Evolutionary conservation across 1,140 invertebrate species (phyloP), one percentile per base, ranked within the genome.

Genomic region (Polypedilum vanderplanki): DNA sequence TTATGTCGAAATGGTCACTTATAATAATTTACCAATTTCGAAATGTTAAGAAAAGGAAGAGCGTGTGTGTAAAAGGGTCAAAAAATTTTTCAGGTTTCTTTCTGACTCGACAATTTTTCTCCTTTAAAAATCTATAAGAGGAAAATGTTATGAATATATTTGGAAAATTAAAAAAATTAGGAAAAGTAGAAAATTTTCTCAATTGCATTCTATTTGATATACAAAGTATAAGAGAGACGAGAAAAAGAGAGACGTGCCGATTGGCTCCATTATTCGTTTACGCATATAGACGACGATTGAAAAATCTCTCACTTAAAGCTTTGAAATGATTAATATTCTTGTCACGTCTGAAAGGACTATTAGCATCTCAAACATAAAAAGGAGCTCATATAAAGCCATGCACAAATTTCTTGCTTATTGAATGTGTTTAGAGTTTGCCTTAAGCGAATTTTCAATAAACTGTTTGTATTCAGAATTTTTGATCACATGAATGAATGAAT

Each of bases 291-390:
- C 46, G 46, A 57, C 46, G 46, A 57, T 12, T n/a, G 46, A n/a
- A 57, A 57, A 57, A 57, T 57, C 46, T 57, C n/a, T 4, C 8
- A 1, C n/a, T 57, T 57, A 1, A 4, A 57, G n/a, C 12, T 15
- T 57, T 46, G 3, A 18, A n/a, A 18, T 70, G 65, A 70, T 70
- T 70, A 70, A 70, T 70, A 70, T 70, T 70, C 65, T 18, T 5
- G 18, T 18, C 65, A 70, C 65, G 65, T 70, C 20, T 18, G 46
- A 70, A 70, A 70, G 65, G 8, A 70, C 65, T 70, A 70, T 70
- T 22, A 70, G 15, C 17, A 70, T 70, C 18, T 70, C 17, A 70
- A 70, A 22, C 65, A 46, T n/a, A 57, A 57, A 57, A 57, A 57
- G 12, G 12, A 57, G n/a, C 46, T n/a, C 46, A 57, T 4, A 57